Conservation (phyloP, 2,113 vertebrate genomes). For the Toxotes chatareus region DNA sequence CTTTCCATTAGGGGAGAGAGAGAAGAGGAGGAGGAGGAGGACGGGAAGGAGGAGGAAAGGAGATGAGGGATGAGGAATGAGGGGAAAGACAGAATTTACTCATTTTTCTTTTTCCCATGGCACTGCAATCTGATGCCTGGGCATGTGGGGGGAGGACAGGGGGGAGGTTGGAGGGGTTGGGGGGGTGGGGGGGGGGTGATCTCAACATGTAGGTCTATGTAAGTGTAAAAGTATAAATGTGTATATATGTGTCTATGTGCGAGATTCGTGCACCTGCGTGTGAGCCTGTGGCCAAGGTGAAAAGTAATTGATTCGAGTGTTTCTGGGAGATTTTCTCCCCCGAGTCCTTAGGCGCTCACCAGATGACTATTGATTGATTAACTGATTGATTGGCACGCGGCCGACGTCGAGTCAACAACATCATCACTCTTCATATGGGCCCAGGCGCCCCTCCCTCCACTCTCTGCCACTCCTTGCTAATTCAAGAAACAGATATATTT, state of each 20-base stretch:
- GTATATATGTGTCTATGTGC: not conserved
- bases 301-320: constrained; percentile 78
- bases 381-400: constrained; percentile 82
- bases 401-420: constrained; percentile 75
- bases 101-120: constrained; percentile 66
- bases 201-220: constrained; percentile 42
- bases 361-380: constrained; percentile 84
- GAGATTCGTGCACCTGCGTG: constrained; percentile 12
- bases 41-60: not conserved
- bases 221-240: constrained; percentile 37
- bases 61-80: constrained; percentile 55
- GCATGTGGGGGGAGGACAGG: constrained; percentile 32
- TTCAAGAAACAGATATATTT: constrained; percentile 16
- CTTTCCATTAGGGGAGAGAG: constrained; percentile 64
- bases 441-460: not conserved
- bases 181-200: not conserved
- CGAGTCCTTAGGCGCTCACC: constrained; percentile 68
- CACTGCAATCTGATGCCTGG: constrained; percentile 54
- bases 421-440: constrained; percentile 73
- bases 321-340: constrained; percentile 69
- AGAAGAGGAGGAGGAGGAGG: not conserved
- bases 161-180: constrained; percentile 37
- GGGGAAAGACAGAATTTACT: constrained; percentile 63
- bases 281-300: constrained; percentile 48
- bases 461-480: constrained; percentile 3